Conservation (phyloP, 2,113 vertebrate genomes). For the Passer domesticus region DNA sequence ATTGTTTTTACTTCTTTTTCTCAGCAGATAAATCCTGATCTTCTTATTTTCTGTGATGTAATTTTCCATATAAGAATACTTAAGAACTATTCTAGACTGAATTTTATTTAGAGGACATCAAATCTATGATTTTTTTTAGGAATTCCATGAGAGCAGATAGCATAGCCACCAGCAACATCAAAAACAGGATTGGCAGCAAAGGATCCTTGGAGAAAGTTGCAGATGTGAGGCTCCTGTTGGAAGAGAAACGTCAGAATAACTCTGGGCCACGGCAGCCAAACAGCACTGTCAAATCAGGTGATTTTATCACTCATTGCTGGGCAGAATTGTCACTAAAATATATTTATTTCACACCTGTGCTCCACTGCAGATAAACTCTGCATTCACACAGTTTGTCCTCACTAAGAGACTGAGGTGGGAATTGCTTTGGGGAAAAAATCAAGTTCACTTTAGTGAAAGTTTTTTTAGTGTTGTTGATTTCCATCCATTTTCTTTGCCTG, state of each 20-base stretch:
- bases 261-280: slow-evolving; percentile 69
- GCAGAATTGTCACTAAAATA: not conserved
- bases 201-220: slow-evolving; percentile 80
- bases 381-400: not conserved
- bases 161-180: slow-evolving; percentile 78
- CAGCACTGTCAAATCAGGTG: slow-evolving; percentile 83
- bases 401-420: not conserved
- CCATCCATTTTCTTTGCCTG: not conserved
- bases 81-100: not conserved
- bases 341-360: not conserved
- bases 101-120: not conserved
- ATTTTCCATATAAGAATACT: not conserved
- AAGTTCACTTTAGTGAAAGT: not conserved
- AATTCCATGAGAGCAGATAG: slow-evolving; percentile 83
- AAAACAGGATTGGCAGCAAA: slow-evolving; percentile 88
- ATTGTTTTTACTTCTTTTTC: not conserved
- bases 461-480: not conserved
- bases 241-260: slow-evolving; percentile 90
- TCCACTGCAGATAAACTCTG: not conserved
- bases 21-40: not conserved
- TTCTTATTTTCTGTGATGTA: not conserved
- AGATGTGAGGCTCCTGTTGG: slow-evolving; percentile 89
- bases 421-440: not conserved
- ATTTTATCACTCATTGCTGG: not conserved
- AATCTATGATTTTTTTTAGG: slow-evolving; percentile 39